phyloP scores from a whole-genome alignment of 2,888 invertebrate species.

The Nemapogon koenigi region DNA sequence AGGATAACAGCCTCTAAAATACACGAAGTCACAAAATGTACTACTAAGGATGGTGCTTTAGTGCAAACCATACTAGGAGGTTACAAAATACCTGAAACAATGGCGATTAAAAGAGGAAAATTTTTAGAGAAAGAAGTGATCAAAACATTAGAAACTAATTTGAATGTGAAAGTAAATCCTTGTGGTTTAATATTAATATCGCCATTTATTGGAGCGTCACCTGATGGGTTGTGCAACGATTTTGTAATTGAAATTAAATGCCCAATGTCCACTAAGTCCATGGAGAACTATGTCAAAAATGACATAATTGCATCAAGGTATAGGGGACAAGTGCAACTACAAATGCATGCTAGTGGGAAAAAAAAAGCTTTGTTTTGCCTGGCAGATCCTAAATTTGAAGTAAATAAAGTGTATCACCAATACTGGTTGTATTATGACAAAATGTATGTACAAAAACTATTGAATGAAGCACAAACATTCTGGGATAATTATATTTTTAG shows the following conservation, averaged over 20 bases:
- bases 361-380: constrained; percentile 3
- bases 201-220: constrained; percentile 4
- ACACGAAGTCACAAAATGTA: constrained; percentile 9
- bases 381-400: background rate
- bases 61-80: constrained; percentile 10
- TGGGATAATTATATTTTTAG: no score
- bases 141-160: constrained; percentile 1
- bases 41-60: constrained; percentile 11
- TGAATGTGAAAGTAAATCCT: background rate
- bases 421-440: no score
- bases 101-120: constrained; percentile 6
- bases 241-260: constrained; percentile 10
- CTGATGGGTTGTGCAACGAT: constrained; percentile 4
- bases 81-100: no score
- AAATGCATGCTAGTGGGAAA: constrained; percentile 7
- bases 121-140: constrained; percentile 6
- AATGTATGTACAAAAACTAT: no score
- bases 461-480: no score
- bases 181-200: constrained; percentile 4
- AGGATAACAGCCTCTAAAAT: constrained; percentile 10
- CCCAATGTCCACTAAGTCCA: constrained; percentile 1
- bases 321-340: constrained; percentile 9
- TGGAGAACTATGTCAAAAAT: constrained; percentile 4
- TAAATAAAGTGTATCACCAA: no score
- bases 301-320: constrained; percentile 3